Percentiles rank a stretch among this genome's conserved stretches.
These are phyloP conservation scores for Micrasema minimum DNA, from an alignment of 1,140 invertebrate species.

Conservation along the genomic window DNA sequence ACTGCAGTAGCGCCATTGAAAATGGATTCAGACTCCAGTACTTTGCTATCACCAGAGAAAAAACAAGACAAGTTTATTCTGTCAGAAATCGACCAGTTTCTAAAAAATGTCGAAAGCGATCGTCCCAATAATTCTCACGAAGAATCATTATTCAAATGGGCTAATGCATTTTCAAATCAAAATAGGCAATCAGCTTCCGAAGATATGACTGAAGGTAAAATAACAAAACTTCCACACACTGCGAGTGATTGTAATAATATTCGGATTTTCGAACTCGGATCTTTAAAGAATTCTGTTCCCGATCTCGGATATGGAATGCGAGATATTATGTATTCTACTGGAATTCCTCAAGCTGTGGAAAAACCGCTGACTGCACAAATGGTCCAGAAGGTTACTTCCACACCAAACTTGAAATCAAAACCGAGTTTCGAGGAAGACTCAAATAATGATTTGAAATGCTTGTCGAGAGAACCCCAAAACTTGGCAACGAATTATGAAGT, in stretches of 20 bases:
- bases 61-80: conserved; percentile 63
- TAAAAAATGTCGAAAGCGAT: conserved; percentile 60
- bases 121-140: no score
- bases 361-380: conserved; percentile 2
- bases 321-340: conserved; percentile 46
- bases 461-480: not conserved
- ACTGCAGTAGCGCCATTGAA: conserved; percentile 55
- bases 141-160: no score
- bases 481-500: not conserved
- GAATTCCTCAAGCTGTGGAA: conserved; percentile 2
- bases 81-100: conserved; percentile 67
- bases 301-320: conserved; percentile 59
- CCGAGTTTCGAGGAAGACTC: not conserved
- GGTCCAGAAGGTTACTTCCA: not conserved
- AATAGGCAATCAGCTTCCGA: no score
- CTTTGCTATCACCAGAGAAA: conserved; percentile 61
- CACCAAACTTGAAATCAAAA: not conserved
- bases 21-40: conserved; percentile 63
- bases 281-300: conserved; percentile 57
- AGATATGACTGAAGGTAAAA: no score
- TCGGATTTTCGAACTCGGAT: conserved; percentile 49
- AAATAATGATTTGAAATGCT: not conserved
- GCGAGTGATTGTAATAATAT: not conserved
- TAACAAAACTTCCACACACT: not conserved
- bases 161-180: no score